phyloP scores from a whole-genome alignment of 2,797 vertebrate genomes.

The Scolopax bukidnonensis region DNA sequence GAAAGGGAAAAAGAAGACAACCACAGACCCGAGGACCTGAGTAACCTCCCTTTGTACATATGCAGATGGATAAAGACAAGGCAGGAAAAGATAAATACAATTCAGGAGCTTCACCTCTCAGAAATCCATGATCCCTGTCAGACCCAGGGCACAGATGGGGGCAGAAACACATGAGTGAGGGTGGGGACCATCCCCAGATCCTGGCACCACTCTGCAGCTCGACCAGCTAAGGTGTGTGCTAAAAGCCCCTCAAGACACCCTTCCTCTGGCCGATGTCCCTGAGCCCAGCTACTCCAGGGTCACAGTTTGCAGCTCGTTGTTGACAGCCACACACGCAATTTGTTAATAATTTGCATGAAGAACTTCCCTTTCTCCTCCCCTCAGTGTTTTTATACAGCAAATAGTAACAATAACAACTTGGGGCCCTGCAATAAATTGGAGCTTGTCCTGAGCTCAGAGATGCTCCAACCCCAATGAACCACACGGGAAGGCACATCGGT shows the following conservation, averaged over 20 bases:
- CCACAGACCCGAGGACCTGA: not conserved
- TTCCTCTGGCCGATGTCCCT: not conserved
- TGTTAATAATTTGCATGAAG: not conserved
- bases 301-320: not conserved
- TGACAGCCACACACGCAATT: not conserved
- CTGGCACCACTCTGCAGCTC: not conserved
- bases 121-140: not conserved
- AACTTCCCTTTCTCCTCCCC: not conserved
- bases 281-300: not conserved
- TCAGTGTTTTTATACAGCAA: not conserved
- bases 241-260: not conserved
- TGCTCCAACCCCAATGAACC: not conserved
- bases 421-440: not conserved
- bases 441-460: not conserved
- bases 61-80: not conserved
- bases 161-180: accelerated
- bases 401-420: not conserved
- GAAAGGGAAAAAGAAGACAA: not conserved
- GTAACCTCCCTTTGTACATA: not conserved
- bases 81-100: not conserved
- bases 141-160: not conserved
- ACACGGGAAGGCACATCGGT: accelerated
- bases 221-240: not conserved
- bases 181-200: not conserved
- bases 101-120: not conserved